Conservation (phyloP, 2,888 invertebrate genomes). For the Aleiodes testaceus region DNA sequence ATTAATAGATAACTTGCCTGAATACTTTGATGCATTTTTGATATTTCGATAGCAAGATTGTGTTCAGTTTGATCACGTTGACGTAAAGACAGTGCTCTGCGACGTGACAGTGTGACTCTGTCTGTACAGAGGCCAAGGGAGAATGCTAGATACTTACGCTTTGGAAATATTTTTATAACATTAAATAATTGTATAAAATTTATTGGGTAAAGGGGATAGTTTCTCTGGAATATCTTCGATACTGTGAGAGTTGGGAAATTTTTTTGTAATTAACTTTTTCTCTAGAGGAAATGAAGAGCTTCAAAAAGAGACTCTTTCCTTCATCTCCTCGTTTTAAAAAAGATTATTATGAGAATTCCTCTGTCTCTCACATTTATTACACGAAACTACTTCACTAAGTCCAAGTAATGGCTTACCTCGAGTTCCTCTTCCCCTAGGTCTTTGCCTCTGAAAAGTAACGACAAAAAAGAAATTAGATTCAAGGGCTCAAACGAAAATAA, state of each 20-base stretch:
- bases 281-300: too few relatives aligned
- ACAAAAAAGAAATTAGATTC: constrained; percentile 27
- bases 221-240: not conserved
- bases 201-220: not conserved
- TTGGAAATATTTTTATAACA: constrained; percentile 31
- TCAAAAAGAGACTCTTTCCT: not conserved
- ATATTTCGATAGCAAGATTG: constrained; percentile 63
- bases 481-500: constrained; percentile 1
- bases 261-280: not conserved
- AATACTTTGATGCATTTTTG: constrained; percentile 65
- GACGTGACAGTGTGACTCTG: constrained; percentile 63
- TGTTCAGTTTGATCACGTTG: constrained; percentile 68
- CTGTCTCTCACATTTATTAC: not conserved
- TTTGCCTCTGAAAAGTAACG: constrained; percentile 56
- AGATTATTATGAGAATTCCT: too few relatives aligned
- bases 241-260: not conserved
- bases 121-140: constrained; percentile 67
- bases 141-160: constrained; percentile 67
- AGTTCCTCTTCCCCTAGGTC: constrained; percentile 61
- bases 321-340: not conserved
- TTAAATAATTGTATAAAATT: constrained; percentile 6
- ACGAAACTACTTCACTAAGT: too few relatives aligned
- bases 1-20: constrained; percentile 58
- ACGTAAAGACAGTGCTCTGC: constrained; percentile 63
- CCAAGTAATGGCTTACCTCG: constrained; percentile 59